Conservation (phyloP, 2,888 invertebrate species). For the Eumacrocentrus americanus region DNA sequence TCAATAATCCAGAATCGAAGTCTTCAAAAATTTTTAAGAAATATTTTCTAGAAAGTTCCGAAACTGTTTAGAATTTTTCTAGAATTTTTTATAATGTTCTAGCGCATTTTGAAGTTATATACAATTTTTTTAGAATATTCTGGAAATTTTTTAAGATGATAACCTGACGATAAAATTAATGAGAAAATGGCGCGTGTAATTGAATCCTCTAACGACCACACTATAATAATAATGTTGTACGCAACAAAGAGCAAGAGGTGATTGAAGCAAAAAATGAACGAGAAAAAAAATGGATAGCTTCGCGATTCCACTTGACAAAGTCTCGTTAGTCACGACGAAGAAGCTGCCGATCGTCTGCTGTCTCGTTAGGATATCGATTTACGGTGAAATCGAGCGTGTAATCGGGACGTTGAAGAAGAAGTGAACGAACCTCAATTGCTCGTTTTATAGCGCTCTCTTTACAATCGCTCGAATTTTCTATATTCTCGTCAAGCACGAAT, state of each 20-base stretch:
- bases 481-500: too few relatives aligned
- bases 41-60: too few relatives aligned
- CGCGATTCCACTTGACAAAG: conserved; percentile 6
- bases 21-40: too few relatives aligned
- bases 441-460: too few relatives aligned
- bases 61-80: too few relatives aligned
- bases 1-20: too few relatives aligned
- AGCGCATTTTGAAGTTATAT: too few relatives aligned
- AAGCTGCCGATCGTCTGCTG: conserved; percentile 18
- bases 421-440: neutral
- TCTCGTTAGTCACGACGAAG: conserved; percentile 10
- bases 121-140: neutral
- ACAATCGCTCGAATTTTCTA: too few relatives aligned
- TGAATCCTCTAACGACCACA: neutral
- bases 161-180: neutral
- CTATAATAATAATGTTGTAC: neutral
- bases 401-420: conserved; percentile 10
- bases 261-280: neutral
- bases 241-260: neutral
- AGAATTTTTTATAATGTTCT: too few relatives aligned
- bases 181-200: conserved; percentile 14
- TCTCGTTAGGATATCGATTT: conserved; percentile 26
- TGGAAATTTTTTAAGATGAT: neutral
- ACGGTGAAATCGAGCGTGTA: conserved; percentile 23
- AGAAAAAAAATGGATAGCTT: conserved; percentile 4